Evolutionary conservation across 2,113 vertebrate genomes (phyloP).

Genomic region (Myanophis thanlyinensis): DNA sequence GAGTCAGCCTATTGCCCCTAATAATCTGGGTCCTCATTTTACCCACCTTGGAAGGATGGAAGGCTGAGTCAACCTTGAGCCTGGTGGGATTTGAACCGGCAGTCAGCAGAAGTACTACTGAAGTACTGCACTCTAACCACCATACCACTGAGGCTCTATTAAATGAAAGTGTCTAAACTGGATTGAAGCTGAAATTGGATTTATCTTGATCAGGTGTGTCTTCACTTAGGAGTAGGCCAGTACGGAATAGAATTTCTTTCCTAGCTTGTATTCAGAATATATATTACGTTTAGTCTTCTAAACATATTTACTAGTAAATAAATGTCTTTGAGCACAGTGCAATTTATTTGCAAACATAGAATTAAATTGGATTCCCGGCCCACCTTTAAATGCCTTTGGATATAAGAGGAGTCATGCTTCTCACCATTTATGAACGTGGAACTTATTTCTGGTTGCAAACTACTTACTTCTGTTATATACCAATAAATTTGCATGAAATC

Average conservation of each 20-base stretch:
- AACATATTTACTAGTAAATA: neutral
- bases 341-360: neutral
- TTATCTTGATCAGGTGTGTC: neutral
- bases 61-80: too few relatives aligned
- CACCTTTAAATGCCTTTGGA: neutral
- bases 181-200: neutral
- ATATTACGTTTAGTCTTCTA: neutral
- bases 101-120: too few relatives aligned
- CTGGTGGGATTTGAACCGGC: too few relatives aligned
- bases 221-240: neutral
- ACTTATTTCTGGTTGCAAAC: neutral
- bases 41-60: too few relatives aligned
- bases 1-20: too few relatives aligned
- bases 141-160: too few relatives aligned
- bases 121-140: too few relatives aligned
- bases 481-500: constrained; percentile 1
- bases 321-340: neutral
- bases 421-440: neutral
- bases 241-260: neutral
- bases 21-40: too few relatives aligned
- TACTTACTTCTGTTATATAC: neutral
- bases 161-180: neutral
- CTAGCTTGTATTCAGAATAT: neutral
- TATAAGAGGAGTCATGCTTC: neutral
- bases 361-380: neutral